A percentile compares a stretch with the other conserved stretches of the same genome.
These are phyloP conservation scores for Helobdella robusta DNA, from an alignment of 2,888 invertebrate genomes.

Conservation along the genomic window DNA sequence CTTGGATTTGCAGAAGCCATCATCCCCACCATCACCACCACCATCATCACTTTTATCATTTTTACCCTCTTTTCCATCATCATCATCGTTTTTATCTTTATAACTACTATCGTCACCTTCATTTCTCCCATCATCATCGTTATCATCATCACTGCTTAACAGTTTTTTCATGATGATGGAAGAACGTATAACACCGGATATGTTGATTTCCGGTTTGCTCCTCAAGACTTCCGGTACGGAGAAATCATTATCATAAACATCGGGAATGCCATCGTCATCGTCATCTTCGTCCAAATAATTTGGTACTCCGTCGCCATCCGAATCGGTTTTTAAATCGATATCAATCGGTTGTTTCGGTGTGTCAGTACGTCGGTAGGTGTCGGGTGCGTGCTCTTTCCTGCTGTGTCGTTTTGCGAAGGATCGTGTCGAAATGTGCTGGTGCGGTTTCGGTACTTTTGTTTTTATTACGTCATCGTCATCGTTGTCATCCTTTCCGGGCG, in stretches of 20 bases:
- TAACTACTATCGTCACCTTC: not conserved
- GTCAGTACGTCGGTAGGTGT: not conserved
- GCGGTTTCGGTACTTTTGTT: not conserved
- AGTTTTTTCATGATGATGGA: conserved; percentile 6
- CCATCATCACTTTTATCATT: not conserved
- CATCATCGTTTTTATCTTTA: not conserved
- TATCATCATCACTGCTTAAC: not conserved
- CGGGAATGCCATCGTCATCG: conserved; percentile 39
- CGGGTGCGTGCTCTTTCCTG: not conserved
- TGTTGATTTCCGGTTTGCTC: too few species aligned
- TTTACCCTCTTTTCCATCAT: too few species aligned
- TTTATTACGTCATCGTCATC: too few species aligned
- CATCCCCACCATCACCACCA: too few species aligned
- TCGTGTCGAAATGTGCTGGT: not conserved
- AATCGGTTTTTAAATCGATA: conserved; percentile 33
- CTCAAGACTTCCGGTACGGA: too few species aligned
- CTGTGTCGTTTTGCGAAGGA: not conserved
- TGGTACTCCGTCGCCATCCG: conserved; percentile 41
- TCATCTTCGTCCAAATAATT: conserved; percentile 37
- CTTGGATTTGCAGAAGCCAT: too few species aligned
- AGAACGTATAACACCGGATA: too few species aligned
- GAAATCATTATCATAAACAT: conserved; percentile 30
- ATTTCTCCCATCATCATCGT: not conserved
- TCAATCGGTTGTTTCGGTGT: conserved; percentile 30
- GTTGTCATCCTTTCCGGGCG: too few species aligned